Evolutionary conservation across 2,113 vertebrate species (phyloP).

Genomic region (Piprites chloris): DNA sequence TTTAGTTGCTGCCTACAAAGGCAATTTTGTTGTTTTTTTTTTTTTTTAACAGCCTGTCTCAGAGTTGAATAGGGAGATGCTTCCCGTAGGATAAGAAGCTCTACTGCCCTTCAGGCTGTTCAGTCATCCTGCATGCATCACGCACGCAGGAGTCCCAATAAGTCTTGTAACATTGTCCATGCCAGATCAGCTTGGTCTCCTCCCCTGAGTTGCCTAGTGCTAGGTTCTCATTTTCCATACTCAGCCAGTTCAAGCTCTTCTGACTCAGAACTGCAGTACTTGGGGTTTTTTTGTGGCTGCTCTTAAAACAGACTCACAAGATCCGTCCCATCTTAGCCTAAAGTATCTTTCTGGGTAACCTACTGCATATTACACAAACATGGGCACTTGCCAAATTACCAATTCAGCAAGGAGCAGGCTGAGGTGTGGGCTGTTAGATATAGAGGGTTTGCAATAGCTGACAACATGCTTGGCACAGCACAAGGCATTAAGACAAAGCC

Average conservation of each 20-base stretch:
- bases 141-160: background rate
- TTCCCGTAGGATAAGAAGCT: background rate
- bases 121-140: background rate
- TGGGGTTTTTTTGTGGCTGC: background rate
- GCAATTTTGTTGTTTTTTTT: background rate
- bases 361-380: background rate
- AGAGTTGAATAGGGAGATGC: background rate
- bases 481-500: background rate
- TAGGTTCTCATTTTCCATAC: background rate
- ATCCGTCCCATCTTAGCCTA: background rate
- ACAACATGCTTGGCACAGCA: background rate
- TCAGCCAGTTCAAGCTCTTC: background rate
- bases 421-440: background rate
- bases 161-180: background rate
- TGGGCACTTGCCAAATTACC: background rate
- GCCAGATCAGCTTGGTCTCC: background rate
- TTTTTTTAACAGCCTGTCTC: background rate
- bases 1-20: background rate
- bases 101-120: background rate
- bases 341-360: background rate
- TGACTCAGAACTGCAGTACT: background rate
- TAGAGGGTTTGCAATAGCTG: background rate
- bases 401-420: background rate
- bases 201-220: background rate
- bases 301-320: background rate